phyloP scores from a whole-genome alignment of 2,113 vertebrate genomes.

The Catharus minimus region DNA sequence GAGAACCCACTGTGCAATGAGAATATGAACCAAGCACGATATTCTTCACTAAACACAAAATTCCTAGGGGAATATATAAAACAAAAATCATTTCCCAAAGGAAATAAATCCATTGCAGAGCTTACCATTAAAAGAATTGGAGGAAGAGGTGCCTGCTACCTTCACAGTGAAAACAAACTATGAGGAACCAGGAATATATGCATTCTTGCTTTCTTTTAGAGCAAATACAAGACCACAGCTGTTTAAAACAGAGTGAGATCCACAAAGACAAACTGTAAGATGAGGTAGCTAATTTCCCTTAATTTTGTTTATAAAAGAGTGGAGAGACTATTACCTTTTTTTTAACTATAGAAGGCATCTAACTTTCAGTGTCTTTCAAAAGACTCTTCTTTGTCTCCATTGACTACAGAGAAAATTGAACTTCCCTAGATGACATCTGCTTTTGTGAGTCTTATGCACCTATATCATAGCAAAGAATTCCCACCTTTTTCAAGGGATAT shows the following conservation, averaged over 20 bases:
- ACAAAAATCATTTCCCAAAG: neutral
- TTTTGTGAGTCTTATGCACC: neutral
- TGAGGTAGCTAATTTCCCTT: neutral
- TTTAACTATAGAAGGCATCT: neutral
- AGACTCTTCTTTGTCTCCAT: neutral
- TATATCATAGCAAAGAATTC: neutral
- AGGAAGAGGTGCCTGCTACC: neutral
- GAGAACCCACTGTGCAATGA: neutral
- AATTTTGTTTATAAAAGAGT: neutral
- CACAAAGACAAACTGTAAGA: neutral
- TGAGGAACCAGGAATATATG: neutral
- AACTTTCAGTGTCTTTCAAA: neutral
- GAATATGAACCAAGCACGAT: neutral
- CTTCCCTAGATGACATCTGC: neutral
- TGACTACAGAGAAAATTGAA: neutral
- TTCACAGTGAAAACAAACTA: neutral
- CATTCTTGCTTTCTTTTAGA: neutral
- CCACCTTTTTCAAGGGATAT: neutral
- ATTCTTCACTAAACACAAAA: slow-evolving; percentile 8
- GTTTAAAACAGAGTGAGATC: neutral
- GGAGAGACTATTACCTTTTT: neutral
- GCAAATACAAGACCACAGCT: neutral
- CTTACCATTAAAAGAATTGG: neutral
- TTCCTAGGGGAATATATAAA: neutral
- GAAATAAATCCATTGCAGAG: neutral